Evolutionary conservation across 2,888 invertebrate genomes (phyloP).

Genomic region (Papilio elwesi): DNA sequence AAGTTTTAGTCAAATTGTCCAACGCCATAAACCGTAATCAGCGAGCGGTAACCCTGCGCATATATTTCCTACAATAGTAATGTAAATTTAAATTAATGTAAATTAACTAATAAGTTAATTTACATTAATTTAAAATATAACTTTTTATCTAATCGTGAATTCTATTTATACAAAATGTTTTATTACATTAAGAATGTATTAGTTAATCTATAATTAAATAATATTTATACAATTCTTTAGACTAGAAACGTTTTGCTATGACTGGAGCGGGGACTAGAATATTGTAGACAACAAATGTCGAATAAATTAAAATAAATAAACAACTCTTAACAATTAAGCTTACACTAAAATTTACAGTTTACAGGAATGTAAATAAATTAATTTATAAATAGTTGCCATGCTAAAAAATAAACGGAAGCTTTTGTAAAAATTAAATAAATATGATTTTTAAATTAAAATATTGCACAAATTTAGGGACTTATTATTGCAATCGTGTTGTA

Average conservation of each 20-base stretch:
- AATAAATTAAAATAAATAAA: slow-evolving; percentile 47
- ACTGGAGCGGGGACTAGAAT: slow-evolving; percentile 51
- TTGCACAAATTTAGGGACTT: slow-evolving; percentile 35
- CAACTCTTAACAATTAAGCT: slow-evolving; percentile 48
- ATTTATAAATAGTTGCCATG: slow-evolving; percentile 24
- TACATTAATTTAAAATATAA: slow-evolving; percentile 35
- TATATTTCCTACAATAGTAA: slow-evolving; percentile 25
- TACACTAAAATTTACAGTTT: slow-evolving; percentile 45
- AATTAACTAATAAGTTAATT: slow-evolving; percentile 28
- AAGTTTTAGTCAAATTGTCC: background rate
- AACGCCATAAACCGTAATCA: slow-evolving; percentile 7
- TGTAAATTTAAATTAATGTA: slow-evolving; percentile 32
- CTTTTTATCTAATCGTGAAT: slow-evolving; percentile 30
- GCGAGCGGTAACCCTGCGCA: slow-evolving; percentile 41
- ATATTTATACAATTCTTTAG: slow-evolving; percentile 40
- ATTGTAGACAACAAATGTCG: slow-evolving; percentile 43
- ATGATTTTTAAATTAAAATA: slow-evolving; percentile 31
- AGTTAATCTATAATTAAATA: slow-evolving; percentile 24
- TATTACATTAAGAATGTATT: slow-evolving; percentile 25
- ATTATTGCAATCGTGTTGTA: slow-evolving; percentile 13
- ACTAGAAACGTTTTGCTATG: slow-evolving; percentile 51
- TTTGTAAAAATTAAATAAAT: slow-evolving; percentile 28
- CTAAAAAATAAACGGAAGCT: slow-evolving; percentile 25
- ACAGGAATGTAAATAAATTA: slow-evolving; percentile 52
- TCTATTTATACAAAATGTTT: slow-evolving; percentile 36